Percentiles rank a stretch among this genome's conserved stretches.
These are phyloP conservation scores for Notodonta ziczac DNA, from an alignment of 2,888 invertebrate genomes.

Conservation along the genomic window DNA sequence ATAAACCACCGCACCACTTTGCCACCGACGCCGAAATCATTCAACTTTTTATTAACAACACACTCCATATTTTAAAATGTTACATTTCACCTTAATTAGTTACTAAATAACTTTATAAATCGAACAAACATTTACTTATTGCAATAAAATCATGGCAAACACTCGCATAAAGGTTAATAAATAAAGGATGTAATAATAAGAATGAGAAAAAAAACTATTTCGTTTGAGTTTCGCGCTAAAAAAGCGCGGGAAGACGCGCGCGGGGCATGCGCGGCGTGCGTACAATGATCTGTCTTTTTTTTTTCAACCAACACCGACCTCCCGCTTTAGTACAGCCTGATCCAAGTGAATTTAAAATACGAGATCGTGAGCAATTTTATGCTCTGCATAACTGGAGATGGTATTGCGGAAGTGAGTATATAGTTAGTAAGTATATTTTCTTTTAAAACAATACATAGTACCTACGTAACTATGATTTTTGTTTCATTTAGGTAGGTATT, in stretches of 20 bases:
- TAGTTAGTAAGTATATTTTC: conserved; percentile 13
- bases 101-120: neutral
- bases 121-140: no score
- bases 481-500: no score
- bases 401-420: conserved; percentile 41
- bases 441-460: conserved; percentile 9
- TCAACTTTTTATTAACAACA: conserved; percentile 18
- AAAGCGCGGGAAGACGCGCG: conserved; percentile 68
- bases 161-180: no score
- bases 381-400: conserved; percentile 46
- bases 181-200: neutral
- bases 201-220: neutral
- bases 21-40: conserved; percentile 29
- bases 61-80: conserved; percentile 38
- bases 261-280: conserved; percentile 67
- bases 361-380: conserved; percentile 58
- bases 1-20: conserved; percentile 45
- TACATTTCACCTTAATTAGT: conserved; percentile 1
- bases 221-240: conserved; percentile 53
- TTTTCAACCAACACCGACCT: conserved; percentile 53
- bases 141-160: no score
- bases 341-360: conserved; percentile 31
- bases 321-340: conserved; percentile 60
- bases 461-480: no score
- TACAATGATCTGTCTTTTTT: conserved; percentile 64